Evolutionary conservation across 2,888 invertebrate species (phyloP).

Genomic region (Cancer borealis): DNA sequence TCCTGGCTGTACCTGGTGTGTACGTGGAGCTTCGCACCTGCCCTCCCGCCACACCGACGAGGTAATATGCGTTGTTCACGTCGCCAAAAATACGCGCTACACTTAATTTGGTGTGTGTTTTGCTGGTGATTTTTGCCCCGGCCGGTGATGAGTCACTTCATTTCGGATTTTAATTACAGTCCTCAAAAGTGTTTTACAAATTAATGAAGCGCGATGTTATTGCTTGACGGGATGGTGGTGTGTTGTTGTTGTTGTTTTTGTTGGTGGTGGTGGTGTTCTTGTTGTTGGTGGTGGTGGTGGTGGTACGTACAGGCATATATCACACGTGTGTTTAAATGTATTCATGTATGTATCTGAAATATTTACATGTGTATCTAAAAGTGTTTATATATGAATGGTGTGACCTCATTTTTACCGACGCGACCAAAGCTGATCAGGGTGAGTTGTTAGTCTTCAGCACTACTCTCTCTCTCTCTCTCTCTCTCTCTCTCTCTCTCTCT

Average conservation of each 20-base stretch:
- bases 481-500: not conserved
- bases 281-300: not conserved
- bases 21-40: not conserved
- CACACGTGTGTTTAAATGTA: not conserved
- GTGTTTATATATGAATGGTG: not conserved
- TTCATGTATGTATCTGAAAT: constrained; percentile 32
- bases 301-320: not conserved
- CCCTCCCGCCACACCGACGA: constrained; percentile 26
- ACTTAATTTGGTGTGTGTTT: constrained; percentile 40
- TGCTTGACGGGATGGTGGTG: constrained; percentile 34
- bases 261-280: not conserved
- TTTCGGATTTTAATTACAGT: constrained; percentile 41
- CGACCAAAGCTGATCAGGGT: not conserved
- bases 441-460: not conserved
- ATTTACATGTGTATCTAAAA: not conserved
- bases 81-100: constrained; percentile 33
- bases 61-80: constrained; percentile 33
- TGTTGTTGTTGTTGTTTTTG: not conserved
- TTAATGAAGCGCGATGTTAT: constrained; percentile 48
- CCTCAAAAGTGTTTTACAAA: constrained; percentile 43
- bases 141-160: constrained; percentile 41
- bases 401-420: not conserved
- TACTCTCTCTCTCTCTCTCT: not conserved
- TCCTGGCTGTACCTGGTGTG: not conserved
- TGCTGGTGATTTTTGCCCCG: not conserved